Evolutionary conservation across 2,113 vertebrate genomes (phyloP).

Genomic region (Leuciscus idus): DNA sequence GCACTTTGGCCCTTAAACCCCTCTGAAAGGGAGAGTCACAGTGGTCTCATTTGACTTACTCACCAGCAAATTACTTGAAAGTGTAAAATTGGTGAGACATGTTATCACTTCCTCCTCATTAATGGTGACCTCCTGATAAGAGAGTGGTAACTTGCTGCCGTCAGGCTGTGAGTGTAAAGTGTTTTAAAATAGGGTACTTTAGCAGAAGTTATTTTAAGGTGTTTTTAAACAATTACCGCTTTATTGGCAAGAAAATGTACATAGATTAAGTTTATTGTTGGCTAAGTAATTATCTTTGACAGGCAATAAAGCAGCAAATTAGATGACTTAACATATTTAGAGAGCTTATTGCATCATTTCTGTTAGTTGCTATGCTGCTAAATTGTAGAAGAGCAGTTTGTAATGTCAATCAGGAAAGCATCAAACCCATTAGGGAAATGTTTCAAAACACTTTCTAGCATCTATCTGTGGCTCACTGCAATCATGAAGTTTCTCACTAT

Average conservation of each 20-base stretch:
- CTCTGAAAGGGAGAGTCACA: slow-evolving; percentile 2
- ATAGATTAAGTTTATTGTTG: slow-evolving; percentile 12
- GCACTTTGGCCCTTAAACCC: slow-evolving; percentile 14
- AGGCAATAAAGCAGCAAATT: slow-evolving; percentile 21
- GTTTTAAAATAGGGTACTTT: slow-evolving; percentile 30
- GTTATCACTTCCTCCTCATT: slow-evolving; percentile 48
- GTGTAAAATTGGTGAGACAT: slow-evolving; percentile 43
- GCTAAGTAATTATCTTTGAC: slow-evolving; percentile 24
- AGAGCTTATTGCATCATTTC: slow-evolving; percentile 25
- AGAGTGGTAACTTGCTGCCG: slow-evolving; percentile 40
- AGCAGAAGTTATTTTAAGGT: slow-evolving; percentile 20
- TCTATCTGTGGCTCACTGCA: slow-evolving; percentile 32
- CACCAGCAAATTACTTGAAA: slow-evolving; percentile 45
- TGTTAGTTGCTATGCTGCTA: neutral
- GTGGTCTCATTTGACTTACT: slow-evolving; percentile 33
- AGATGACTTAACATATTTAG: slow-evolving; percentile 24
- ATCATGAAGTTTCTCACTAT: slow-evolving; percentile 22
- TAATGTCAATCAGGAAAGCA: slow-evolving; percentile 33
- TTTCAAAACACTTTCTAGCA: slow-evolving; percentile 24
- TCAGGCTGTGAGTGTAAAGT: slow-evolving; percentile 45
- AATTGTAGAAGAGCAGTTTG: slow-evolving; percentile 9
- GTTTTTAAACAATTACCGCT: slow-evolving; percentile 9
- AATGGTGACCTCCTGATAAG: slow-evolving; percentile 44
- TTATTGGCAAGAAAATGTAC: neutral
- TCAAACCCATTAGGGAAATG: slow-evolving; percentile 34